Evolutionary conservation across 2,888 invertebrate species (phyloP).

Genomic region (Steinernema carpocapsae): DNA sequence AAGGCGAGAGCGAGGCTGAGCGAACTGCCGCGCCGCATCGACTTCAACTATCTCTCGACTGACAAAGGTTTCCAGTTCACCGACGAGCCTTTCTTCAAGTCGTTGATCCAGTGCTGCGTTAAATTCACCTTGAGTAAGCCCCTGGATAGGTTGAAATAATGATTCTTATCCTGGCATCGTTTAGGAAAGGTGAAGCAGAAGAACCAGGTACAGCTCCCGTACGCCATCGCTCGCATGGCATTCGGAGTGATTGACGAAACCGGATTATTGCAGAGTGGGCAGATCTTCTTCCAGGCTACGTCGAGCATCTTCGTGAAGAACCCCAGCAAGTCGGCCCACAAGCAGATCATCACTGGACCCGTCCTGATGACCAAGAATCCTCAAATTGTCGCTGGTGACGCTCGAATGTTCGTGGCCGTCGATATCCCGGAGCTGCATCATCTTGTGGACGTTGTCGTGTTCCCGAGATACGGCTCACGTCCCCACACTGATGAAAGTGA

Average conservation of each 20-base stretch:
- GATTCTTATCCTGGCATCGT: background rate
- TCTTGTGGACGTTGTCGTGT: conserved; percentile 70
- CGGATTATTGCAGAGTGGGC: conserved; percentile 59
- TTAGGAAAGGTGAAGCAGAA: conserved; percentile 41
- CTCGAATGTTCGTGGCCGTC: conserved; percentile 68
- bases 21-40: conserved; percentile 42
- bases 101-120: conserved; percentile 48
- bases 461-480: conserved; percentile 69
- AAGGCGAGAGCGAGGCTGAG: background rate
- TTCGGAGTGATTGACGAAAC: conserved; percentile 67
- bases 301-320: conserved; percentile 40
- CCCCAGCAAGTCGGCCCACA: background rate
- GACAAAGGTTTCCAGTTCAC: conserved; percentile 46
- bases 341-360: conserved; percentile 47
- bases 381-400: conserved; percentile 71
- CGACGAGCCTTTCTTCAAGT: conserved; percentile 64
- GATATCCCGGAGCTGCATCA: conserved; percentile 64
- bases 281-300: conserved; percentile 64
- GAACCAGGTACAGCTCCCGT: conserved; percentile 51
- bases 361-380: conserved; percentile 71
- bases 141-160: background rate
- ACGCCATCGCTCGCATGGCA: conserved; percentile 54
- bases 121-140: conserved; percentile 9
- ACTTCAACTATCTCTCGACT: conserved; percentile 43
- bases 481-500: conserved; percentile 70